phyloP scores from a whole-genome alignment of 2,888 invertebrate genomes.

The Euphydryas editha region DNA sequence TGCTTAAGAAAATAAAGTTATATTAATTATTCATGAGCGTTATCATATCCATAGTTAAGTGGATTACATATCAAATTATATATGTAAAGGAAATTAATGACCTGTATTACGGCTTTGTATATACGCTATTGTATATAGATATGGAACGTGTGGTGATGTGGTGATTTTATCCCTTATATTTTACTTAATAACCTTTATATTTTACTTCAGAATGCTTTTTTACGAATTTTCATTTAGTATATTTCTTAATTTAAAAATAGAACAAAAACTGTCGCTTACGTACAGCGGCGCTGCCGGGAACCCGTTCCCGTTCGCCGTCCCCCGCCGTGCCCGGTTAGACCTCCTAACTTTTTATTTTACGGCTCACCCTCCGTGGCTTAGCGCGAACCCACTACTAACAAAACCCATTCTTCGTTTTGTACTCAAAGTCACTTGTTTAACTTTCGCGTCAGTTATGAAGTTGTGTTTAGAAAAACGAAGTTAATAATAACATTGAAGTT shows the following conservation, averaged over 20 bases:
- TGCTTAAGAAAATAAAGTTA: background rate
- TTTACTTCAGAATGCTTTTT: no score
- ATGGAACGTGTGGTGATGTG: background rate
- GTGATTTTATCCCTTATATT: no score
- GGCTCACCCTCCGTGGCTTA: conserved; percentile 78
- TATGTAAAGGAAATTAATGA: conserved; percentile 28
- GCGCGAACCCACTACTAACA: conserved; percentile 74
- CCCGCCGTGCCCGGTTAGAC: conserved; percentile 79
- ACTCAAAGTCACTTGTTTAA: conserved; percentile 52
- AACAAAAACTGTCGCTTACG: conserved; percentile 46
- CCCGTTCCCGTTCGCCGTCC: conserved; percentile 78
- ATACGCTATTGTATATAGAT: no score
- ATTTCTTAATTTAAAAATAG: background rate
- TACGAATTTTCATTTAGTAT: background rate
- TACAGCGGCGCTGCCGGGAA: conserved; percentile 68
- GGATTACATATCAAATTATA: conserved; percentile 14
- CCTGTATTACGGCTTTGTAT: conserved; percentile 12
- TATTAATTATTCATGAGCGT: conserved; percentile 19
- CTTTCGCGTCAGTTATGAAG: conserved; percentile 57
- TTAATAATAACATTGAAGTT: conserved; percentile 28
- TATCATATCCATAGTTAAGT: background rate
- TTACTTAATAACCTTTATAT: no score
- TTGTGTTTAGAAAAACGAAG: conserved; percentile 45
- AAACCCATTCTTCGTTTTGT: conserved; percentile 44
- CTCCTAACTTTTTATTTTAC: conserved; percentile 80